phyloP scores from a whole-genome alignment of 2,113 vertebrate species.

The Platichthys flesus region DNA sequence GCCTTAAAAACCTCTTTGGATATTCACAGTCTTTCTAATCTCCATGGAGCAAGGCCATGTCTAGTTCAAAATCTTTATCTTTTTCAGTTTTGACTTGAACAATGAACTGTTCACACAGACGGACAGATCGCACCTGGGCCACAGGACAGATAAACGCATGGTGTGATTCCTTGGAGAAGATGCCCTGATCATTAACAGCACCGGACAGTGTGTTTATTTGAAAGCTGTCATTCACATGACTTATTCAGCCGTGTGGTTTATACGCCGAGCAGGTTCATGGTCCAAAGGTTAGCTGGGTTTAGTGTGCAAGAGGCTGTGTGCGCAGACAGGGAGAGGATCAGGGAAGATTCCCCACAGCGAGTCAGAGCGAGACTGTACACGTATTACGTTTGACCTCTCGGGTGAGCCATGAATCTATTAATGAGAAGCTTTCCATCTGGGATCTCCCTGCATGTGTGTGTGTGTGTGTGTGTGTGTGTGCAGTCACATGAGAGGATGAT shows the following conservation, averaged over 20 bases:
- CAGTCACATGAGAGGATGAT: constrained; percentile 48
- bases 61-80: not conserved
- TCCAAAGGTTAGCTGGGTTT: constrained; percentile 45
- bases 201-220: constrained; percentile 53
- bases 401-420: constrained; percentile 22
- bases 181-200: constrained; percentile 5
- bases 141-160: constrained; percentile 6
- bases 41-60: not conserved
- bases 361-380: constrained; percentile 21
- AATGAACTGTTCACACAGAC: not conserved
- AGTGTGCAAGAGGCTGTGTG: constrained; percentile 22
- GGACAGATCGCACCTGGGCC: constrained; percentile 16
- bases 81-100: constrained; percentile 1
- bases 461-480: not conserved
- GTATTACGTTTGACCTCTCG: constrained; percentile 24
- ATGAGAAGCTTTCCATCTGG: constrained; percentile 19
- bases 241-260: constrained; percentile 46
- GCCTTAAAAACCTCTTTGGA: not conserved
- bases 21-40: constrained; percentile 1
- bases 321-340: constrained; percentile 27
- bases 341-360: constrained; percentile 17
- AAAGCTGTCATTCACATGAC: constrained; percentile 36
- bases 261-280: constrained; percentile 37
- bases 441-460: constrained; percentile 1
- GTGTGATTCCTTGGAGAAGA: constrained; percentile 1